phyloP scores from a whole-genome alignment of 2,797 vertebrate genomes.

The Phoebastria nigripes region DNA sequence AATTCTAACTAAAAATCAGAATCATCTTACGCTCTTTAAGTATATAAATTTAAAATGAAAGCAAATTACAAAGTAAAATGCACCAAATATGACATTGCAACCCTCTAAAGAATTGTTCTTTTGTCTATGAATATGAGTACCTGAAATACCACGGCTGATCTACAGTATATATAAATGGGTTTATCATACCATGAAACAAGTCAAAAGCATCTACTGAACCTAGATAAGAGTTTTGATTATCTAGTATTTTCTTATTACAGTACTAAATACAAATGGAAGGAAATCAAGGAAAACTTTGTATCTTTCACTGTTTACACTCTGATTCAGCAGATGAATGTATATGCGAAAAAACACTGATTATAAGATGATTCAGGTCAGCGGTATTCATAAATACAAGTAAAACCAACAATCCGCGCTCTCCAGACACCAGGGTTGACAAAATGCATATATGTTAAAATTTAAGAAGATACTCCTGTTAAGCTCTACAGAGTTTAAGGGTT shows the following conservation, averaged over 20 bases:
- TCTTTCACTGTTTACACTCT: not conserved
- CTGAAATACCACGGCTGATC: not conserved
- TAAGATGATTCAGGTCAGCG: not conserved
- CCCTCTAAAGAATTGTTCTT: not conserved
- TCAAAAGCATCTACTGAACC: not conserved
- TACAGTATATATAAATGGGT: not conserved
- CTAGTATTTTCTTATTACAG: not conserved
- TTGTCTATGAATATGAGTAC: not conserved
- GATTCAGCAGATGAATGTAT: not conserved
- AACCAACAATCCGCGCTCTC: not conserved
- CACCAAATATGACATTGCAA: not conserved
- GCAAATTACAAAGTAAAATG: not conserved
- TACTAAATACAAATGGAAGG: not conserved
- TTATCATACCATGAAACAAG: not conserved
- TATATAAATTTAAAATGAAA: not conserved
- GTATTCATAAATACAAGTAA: slow-evolving; percentile 8
- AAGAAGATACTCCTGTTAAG: not conserved
- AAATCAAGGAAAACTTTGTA: not conserved
- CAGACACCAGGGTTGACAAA: not conserved
- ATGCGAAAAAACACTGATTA: not conserved
- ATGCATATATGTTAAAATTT: not conserved
- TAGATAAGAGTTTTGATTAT: not conserved
- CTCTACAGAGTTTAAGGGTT: not conserved
- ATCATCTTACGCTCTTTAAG: not conserved
- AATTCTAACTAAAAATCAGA: not conserved